Base-by-base conservation (phyloP, 2,888 invertebrate species). In the Penaeus monodon region DNA sequence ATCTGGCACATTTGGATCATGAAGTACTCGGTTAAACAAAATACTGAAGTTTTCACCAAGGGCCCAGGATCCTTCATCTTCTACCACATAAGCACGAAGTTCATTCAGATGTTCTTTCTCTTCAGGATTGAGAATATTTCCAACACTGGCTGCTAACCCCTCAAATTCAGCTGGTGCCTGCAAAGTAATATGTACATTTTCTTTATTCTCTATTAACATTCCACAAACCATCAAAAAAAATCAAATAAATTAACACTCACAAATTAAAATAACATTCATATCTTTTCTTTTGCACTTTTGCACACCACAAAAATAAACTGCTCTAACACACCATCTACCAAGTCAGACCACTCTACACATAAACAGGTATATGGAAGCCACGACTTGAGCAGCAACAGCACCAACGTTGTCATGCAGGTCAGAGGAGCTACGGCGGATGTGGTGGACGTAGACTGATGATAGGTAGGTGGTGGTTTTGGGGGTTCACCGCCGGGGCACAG, bases 61-160 rank as follows among this genome's bases (percentile, higher is more conserved):
- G 86, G 97, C 97, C 98, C 98, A 98, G 91, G 97, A 96, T 86
- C 97, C 98, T 92, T 97, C 97, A 91, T 96, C 96, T 91, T 96
- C 96, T 91, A 97, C 94, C 92, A 97, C 94, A 93, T 97, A 98
- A 92, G 97, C 96, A 92, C 96, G 95, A 91, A 98, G 93, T 93
- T 98, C 97, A 91, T 95, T 95, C 92, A 97, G 93, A 91, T 95
- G 96, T 91, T 94, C 94, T 91, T 94, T 94, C 92, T 97, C 97
- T 89, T 96, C 96, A 22, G 95, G 94, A 82, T 94, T 94, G 90
- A 97, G 93, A 92, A 95, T 94, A 63, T 95, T 95, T 88, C 95
- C 95, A 84, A 97, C 93, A 79, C 95, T 92, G 88, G 94, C 94
- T 0, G 95, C 94, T 82, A 98, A 93, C 65, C 94, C 94, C 91